phyloP scores from a whole-genome alignment of 2,888 invertebrate species.

The Brenthis hecate region DNA sequence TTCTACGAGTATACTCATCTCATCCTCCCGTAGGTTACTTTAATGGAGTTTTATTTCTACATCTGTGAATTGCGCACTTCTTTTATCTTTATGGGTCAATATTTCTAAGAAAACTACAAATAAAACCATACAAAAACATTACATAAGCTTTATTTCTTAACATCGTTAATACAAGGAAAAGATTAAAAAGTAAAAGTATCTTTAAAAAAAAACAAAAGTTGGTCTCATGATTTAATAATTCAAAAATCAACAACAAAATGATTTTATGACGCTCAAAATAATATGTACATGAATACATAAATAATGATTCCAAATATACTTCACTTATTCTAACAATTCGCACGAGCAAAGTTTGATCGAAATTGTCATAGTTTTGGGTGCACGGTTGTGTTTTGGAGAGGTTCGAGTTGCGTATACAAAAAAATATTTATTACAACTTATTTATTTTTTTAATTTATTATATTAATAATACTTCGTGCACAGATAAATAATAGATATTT shows the following conservation, averaged over 20 bases:
- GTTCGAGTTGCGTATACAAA: neutral
- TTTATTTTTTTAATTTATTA: neutral
- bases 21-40: too few species aligned
- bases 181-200: conserved; percentile 5
- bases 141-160: conserved; percentile 18
- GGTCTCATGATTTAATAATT: conserved; percentile 65
- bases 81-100: too few species aligned
- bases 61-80: too few species aligned
- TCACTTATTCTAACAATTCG: conserved; percentile 29
- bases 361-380: neutral
- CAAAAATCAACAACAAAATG: conserved; percentile 57
- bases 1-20: too few species aligned
- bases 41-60: too few species aligned
- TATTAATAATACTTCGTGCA: neutral
- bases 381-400: neutral
- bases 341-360: conserved; percentile 22
- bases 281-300: conserved; percentile 57
- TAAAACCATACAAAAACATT: conserved; percentile 8
- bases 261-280: conserved; percentile 45
- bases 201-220: conserved; percentile 45
- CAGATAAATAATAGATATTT: conserved; percentile 13
- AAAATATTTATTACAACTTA: neutral
- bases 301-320: conserved; percentile 34
- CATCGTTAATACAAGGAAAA: conserved; percentile 8
- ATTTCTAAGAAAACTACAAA: neutral